Conservation (phyloP, 1,140 invertebrate species). For the Centruroides vittatus region DNA sequence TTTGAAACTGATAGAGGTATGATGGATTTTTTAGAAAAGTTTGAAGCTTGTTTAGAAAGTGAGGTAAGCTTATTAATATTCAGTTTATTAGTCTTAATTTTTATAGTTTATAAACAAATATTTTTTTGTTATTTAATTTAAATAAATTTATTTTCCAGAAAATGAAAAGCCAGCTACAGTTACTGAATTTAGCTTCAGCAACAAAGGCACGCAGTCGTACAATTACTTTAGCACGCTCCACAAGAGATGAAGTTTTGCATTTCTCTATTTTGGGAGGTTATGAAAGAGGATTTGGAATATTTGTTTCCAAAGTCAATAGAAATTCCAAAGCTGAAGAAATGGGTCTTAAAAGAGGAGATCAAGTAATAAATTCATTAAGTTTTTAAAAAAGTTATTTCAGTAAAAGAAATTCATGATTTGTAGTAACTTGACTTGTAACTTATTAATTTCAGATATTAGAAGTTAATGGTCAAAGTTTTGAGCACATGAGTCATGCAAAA, state of each 20-base stretch:
- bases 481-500: constrained; percentile 72
- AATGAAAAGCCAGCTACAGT: constrained; percentile 36
- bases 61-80: constrained; percentile 35
- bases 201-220: constrained; percentile 85
- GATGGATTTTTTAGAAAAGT: constrained; percentile 92
- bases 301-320: constrained; percentile 84
- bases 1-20: constrained; percentile 92
- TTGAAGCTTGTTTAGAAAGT: constrained; percentile 67
- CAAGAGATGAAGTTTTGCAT: constrained; percentile 68
- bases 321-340: constrained; percentile 87
- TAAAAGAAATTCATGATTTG: too few species aligned
- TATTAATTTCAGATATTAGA: constrained; percentile 49
- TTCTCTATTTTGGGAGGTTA: constrained; percentile 89
- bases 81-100: not conserved
- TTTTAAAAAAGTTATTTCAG: too few species aligned
- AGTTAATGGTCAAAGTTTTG: constrained; percentile 92
- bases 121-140: not conserved
- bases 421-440: too few species aligned
- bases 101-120: too few species aligned
- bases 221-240: constrained; percentile 77
- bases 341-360: constrained; percentile 93
- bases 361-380: constrained; percentile 28
- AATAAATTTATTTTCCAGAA: not conserved
- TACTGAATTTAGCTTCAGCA: constrained; percentile 91
- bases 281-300: constrained; percentile 81